Evolutionary conservation across 2,888 invertebrate species (phyloP).

Genomic region (Stenurella melanura): DNA sequence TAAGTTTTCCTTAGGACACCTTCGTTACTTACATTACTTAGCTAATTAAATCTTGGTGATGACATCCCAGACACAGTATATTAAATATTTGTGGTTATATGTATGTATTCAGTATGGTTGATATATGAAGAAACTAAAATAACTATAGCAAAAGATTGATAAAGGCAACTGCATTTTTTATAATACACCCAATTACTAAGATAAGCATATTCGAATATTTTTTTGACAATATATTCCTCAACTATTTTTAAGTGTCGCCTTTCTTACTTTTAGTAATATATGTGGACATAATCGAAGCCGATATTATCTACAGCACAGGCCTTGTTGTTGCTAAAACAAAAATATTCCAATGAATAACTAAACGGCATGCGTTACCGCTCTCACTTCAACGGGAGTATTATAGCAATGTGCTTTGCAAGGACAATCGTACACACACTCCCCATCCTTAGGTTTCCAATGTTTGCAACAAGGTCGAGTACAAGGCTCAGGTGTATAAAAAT

Average conservation of each 20-base stretch:
- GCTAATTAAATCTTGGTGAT: too few relatives aligned
- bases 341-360: slow-evolving; percentile 33
- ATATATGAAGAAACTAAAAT: slow-evolving; percentile 9
- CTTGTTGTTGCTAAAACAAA: slow-evolving; percentile 33
- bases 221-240: neutral
- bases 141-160: neutral
- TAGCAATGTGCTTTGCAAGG: slow-evolving; percentile 71
- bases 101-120: too few relatives aligned
- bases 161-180: neutral
- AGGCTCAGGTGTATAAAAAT: slow-evolving; percentile 55
- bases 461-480: slow-evolving; percentile 70
- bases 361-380: slow-evolving; percentile 48
- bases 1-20: too few relatives aligned
- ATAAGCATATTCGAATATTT: neutral
- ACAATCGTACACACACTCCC: slow-evolving; percentile 67
- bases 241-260: neutral
- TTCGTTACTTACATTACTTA: too few relatives aligned
- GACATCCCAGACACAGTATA: too few relatives aligned
- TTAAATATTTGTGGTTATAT: neutral
- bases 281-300: slow-evolving; percentile 15
- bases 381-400: slow-evolving; percentile 67
- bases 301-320: slow-evolving; percentile 25
- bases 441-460: slow-evolving; percentile 69
- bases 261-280: slow-evolving; percentile 16
- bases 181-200: neutral